Conservation (phyloP, 2,113 vertebrate genomes). For the Opisthocomus hoazin region DNA sequence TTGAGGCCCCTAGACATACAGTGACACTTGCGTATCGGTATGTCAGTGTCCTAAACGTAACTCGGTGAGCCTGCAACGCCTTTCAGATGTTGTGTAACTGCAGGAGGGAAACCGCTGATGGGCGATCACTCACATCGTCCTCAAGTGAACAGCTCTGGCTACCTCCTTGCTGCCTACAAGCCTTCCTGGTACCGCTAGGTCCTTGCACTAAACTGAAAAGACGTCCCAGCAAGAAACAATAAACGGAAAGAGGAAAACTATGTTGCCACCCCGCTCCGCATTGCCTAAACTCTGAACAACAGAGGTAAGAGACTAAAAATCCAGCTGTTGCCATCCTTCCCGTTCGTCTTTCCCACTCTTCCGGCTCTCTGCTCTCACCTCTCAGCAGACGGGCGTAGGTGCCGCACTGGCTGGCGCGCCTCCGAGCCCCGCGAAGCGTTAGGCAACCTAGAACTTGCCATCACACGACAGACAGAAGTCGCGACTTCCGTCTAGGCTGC, state of each 20-base stretch:
- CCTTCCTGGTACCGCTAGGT: accelerated
- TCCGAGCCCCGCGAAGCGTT: accelerated
- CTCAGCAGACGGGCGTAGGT: background rate
- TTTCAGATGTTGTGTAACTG: background rate
- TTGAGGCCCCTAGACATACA: background rate
- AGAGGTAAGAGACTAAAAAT: background rate
- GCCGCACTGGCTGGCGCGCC: accelerated
- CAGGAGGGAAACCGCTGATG: accelerated
- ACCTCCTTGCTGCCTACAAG: background rate
- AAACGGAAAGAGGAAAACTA: background rate
- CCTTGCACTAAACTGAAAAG: background rate
- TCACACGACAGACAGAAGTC: accelerated
- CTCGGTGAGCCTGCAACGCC: background rate
- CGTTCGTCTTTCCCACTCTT: background rate
- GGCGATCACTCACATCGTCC: accelerated
- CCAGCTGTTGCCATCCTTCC: background rate
- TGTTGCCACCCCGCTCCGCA: background rate
- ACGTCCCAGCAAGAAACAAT: background rate
- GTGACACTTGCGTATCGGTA: background rate
- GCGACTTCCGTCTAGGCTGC: accelerated
- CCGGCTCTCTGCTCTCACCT: background rate
- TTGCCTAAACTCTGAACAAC: background rate
- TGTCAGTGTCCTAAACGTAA: background rate
- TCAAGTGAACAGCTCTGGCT: accelerated
- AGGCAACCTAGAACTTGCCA: background rate